phyloP scores from a whole-genome alignment of 2,113 vertebrate genomes.

The Stegastes partitus region DNA sequence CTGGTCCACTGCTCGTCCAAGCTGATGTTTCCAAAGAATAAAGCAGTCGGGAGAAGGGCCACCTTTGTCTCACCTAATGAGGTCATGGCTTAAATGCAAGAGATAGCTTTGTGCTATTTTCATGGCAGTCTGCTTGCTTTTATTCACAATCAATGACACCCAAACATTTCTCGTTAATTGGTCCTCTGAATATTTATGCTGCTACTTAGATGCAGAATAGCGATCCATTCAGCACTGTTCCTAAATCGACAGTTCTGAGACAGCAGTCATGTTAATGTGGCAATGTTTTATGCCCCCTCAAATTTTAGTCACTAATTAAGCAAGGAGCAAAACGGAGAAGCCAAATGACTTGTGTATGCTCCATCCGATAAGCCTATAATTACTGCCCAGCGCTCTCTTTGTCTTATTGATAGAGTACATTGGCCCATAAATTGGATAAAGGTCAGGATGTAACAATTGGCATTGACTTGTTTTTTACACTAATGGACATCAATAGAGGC shows the following conservation, averaged over 20 bases:
- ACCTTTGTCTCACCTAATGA: slow-evolving; percentile 15
- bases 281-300: slow-evolving; percentile 13
- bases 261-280: slow-evolving; percentile 25
- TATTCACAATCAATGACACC: slow-evolving; percentile 32
- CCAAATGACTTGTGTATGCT: slow-evolving; percentile 62
- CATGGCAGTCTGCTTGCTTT: neutral
- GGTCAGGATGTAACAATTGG: slow-evolving; percentile 68
- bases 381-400: slow-evolving; percentile 52
- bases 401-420: slow-evolving; percentile 60
- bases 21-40: neutral
- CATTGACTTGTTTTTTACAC: slow-evolving; percentile 58
- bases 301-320: slow-evolving; percentile 56
- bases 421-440: slow-evolving; percentile 64
- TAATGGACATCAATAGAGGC: slow-evolving; percentile 63
- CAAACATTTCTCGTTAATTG: slow-evolving; percentile 40
- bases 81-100: slow-evolving; percentile 21
- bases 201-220: slow-evolving; percentile 17
- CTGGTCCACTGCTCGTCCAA: too few species aligned
- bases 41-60: neutral
- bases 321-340: slow-evolving; percentile 45
- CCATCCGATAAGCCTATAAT: slow-evolving; percentile 67
- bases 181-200: slow-evolving; percentile 47
- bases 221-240: slow-evolving; percentile 35
- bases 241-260: slow-evolving; percentile 46
- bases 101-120: slow-evolving; percentile 14